Conservation (phyloP, 2,888 invertebrate genomes). For the Luffia ferchaultella region DNA sequence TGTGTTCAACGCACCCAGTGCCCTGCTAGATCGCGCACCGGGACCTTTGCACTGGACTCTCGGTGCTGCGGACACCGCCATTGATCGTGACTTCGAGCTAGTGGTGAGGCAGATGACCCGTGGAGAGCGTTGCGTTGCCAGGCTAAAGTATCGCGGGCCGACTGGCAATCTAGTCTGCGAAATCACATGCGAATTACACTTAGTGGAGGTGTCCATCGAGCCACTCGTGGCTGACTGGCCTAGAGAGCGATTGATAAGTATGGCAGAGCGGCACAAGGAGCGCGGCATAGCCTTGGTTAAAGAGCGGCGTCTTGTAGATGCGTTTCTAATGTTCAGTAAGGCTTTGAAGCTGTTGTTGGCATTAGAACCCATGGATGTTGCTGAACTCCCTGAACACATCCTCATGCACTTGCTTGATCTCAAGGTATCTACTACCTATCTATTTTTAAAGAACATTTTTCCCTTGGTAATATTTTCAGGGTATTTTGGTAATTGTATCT, state of each 20-base stretch:
- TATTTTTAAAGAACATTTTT: too few relatives aligned
- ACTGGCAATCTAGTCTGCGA: slow-evolving; percentile 29
- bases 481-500: too few relatives aligned
- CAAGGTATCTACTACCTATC: slow-evolving; percentile 44
- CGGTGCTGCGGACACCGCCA: slow-evolving; percentile 49
- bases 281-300: slow-evolving; percentile 72
- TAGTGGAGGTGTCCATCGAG: slow-evolving; percentile 46
- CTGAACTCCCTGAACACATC: slow-evolving; percentile 53
- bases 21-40: not conserved
- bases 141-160: slow-evolving; percentile 35
- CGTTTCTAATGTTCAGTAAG: slow-evolving; percentile 76
- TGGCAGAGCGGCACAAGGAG: slow-evolving; percentile 61
- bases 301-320: slow-evolving; percentile 67
- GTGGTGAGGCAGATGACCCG: slow-evolving; percentile 61
- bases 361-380: slow-evolving; percentile 65
- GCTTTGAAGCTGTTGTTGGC: slow-evolving; percentile 75
- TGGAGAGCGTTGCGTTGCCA: slow-evolving; percentile 46
- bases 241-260: slow-evolving; percentile 56
- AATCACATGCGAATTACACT: slow-evolving; percentile 44
- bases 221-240: slow-evolving; percentile 66
- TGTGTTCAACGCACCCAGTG: not conserved
- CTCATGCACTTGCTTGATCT: slow-evolving; percentile 61
- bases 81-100: slow-evolving; percentile 63
- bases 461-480: too few relatives aligned
- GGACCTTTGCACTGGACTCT: slow-evolving; percentile 21